phyloP scores from a whole-genome alignment of 1,140 invertebrate species.

The Brachionus manjavacas region DNA sequence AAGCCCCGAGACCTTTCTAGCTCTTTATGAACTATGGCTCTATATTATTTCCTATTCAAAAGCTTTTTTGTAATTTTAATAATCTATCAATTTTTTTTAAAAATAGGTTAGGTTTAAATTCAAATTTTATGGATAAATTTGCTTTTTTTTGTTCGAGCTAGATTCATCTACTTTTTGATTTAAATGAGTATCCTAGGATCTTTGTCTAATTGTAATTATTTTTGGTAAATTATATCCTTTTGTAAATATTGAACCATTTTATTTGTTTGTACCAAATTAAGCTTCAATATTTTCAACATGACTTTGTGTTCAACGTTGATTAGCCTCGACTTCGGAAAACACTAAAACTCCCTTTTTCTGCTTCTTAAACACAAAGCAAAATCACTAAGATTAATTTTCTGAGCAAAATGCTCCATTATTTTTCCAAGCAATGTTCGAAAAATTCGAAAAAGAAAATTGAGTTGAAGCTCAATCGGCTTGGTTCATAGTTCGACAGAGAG shows the following conservation, averaged over 20 bases:
- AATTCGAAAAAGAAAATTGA: no score
- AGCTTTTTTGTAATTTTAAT: background rate
- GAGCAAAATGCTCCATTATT: background rate
- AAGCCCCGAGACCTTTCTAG: background rate
- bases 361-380: background rate
- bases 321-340: constrained; percentile 2
- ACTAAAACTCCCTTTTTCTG: constrained; percentile 19
- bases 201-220: background rate
- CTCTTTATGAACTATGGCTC: background rate
- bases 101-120: background rate
- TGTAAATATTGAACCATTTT: constrained; percentile 3
- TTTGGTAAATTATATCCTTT: background rate
- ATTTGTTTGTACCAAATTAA: constrained; percentile 5
- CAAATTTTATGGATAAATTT: background rate
- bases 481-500: background rate
- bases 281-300: background rate
- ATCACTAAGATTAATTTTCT: background rate
- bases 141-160: background rate
- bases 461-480: background rate
- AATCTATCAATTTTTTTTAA: background rate
- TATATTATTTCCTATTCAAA: background rate
- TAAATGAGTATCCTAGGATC: background rate
- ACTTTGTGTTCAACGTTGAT: background rate
- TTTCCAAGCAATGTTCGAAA: background rate
- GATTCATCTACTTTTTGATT: background rate